Evolutionary conservation across 2,888 invertebrate species (phyloP).

Genomic region (Drepana falcataria): DNA sequence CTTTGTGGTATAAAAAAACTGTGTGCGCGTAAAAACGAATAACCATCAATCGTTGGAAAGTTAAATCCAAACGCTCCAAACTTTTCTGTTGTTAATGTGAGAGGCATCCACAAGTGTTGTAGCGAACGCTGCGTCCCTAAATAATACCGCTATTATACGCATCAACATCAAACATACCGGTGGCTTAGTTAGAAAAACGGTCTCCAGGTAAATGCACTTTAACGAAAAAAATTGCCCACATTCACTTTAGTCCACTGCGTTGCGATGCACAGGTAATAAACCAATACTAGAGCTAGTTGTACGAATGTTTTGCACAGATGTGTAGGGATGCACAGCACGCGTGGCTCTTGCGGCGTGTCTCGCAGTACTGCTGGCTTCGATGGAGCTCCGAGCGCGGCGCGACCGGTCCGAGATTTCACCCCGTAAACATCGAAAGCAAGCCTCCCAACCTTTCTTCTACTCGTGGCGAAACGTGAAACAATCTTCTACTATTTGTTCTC

Average conservation of each 20-base stretch:
- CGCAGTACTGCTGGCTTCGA: constrained; percentile 36
- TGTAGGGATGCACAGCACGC: constrained; percentile 17
- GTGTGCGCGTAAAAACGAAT: too few species aligned
- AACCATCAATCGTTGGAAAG: background rate
- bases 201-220: constrained; percentile 50
- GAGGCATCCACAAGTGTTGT: constrained; percentile 3
- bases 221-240: constrained; percentile 25
- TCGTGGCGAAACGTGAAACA: constrained; percentile 55
- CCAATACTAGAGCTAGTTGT: constrained; percentile 7
- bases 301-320: constrained; percentile 2
- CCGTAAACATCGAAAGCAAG: constrained; percentile 76
- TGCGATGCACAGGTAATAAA: constrained; percentile 21
- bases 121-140: constrained; percentile 35
- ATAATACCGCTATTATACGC: constrained; percentile 48
- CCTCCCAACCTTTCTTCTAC: constrained; percentile 67
- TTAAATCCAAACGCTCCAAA: background rate
- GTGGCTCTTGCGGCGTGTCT: constrained; percentile 37
- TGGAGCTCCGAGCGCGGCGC: constrained; percentile 27
- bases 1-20: too few species aligned
- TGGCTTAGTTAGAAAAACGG: constrained; percentile 49
- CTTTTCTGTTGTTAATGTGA: constrained; percentile 4
- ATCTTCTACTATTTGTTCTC: constrained; percentile 41
- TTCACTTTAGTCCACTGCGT: constrained; percentile 20
- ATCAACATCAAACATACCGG: constrained; percentile 52
- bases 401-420: constrained; percentile 75